These are phyloP conservation scores for Bradypus variegatus DNA, from an alignment of 2,797 vertebrate species.

Conservation along the genomic window DNA sequence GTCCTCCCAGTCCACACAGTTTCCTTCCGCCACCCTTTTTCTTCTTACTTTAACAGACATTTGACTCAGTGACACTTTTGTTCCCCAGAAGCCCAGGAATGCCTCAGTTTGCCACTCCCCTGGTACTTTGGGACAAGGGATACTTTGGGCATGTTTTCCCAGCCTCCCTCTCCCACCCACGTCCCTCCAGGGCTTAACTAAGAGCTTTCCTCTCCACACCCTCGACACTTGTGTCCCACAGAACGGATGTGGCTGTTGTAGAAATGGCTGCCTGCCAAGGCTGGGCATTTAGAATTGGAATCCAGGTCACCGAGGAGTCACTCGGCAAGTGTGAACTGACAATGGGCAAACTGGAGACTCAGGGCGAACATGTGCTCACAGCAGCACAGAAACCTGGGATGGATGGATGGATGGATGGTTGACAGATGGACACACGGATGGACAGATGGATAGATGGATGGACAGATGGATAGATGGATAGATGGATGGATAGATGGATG, in stretches of 20 bases:
- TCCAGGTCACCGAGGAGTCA: not conserved
- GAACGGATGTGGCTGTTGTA: not conserved
- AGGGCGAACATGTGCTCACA: not conserved
- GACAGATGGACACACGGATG: not conserved
- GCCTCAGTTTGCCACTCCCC: not conserved
- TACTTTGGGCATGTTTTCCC: not conserved
- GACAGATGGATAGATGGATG: not conserved
- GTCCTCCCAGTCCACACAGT: not conserved
- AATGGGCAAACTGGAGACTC: not conserved
- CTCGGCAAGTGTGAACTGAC: not conserved
- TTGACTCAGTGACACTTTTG: not conserved
- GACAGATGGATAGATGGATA: not conserved
- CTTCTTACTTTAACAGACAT: not conserved
- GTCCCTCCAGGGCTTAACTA: not conserved
- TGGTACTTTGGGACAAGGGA: not conserved
- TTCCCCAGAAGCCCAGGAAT: not conserved
- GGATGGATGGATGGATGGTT: not conserved
- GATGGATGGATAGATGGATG: not conserved
- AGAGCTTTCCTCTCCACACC: not conserved
- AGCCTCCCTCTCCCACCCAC: not conserved
- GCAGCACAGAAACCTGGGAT: not conserved
- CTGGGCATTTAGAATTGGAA: not conserved
- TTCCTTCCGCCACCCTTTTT: not conserved
- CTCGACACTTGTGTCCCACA: not conserved
- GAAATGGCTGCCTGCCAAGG: not conserved